Conservation (phyloP, 1,140 invertebrate species). For the Antheraea pernyi region DNA sequence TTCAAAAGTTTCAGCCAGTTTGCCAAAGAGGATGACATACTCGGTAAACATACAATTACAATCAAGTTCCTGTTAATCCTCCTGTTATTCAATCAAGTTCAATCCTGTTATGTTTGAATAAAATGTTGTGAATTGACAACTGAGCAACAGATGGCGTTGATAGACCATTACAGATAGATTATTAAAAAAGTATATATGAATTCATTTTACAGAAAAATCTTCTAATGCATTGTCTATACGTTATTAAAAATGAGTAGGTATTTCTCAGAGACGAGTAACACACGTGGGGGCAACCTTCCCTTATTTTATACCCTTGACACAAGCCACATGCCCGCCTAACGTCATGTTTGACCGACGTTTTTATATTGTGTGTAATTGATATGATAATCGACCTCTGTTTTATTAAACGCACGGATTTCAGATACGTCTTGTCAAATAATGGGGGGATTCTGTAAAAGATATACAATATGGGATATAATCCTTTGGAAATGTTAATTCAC, state of each 20-base stretch:
- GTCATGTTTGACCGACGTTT: conserved; percentile 27
- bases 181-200: no score
- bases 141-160: conserved; percentile 18
- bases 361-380: conserved; percentile 42
- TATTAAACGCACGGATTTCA: conserved; percentile 27
- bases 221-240: no score
- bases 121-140: background rate
- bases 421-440: conserved; percentile 5
- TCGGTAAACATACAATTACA: no score
- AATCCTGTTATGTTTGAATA: no score
- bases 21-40: no score
- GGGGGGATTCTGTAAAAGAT: background rate
- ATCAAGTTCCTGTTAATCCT: no score
- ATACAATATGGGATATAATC: background rate
- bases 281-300: conserved; percentile 7
- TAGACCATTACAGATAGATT: background rate
- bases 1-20: no score
- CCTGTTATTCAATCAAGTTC: no score
- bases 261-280: background rate
- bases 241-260: background rate
- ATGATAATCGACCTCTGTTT: conserved; percentile 49
- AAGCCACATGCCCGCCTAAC: conserved; percentile 30
- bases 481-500: no score
- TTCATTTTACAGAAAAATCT: no score
- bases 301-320: conserved; percentile 24